Evolutionary conservation across 2,113 vertebrate species (phyloP).

Genomic region (Malurus cyaneus): DNA sequence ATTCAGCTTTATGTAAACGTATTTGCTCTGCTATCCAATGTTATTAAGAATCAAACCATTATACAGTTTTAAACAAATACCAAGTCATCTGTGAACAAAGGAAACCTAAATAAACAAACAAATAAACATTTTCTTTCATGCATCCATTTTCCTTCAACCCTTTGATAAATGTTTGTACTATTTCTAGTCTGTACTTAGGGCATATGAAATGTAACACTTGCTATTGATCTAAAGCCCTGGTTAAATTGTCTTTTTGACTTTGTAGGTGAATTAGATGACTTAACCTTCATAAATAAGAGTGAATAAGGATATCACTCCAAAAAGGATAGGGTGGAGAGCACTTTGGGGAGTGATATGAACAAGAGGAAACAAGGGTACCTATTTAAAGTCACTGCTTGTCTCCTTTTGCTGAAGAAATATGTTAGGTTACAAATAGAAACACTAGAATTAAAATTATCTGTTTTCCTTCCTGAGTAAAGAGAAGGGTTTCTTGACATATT

Average conservation of each 20-base stretch:
- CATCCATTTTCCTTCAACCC: neutral
- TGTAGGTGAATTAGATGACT: neutral
- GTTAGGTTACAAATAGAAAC: slow-evolving; percentile 49
- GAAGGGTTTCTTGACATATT: neutral
- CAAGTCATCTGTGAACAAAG: neutral
- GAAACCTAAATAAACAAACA: neutral
- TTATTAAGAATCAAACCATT: neutral
- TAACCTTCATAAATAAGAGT: slow-evolving; percentile 13
- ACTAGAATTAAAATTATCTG: slow-evolving; percentile 53
- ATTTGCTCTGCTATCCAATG: neutral
- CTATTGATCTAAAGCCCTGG: neutral
- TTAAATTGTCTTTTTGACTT: neutral
- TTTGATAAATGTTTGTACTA: neutral
- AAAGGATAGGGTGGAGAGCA: slow-evolving; percentile 54
- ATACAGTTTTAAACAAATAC: neutral
- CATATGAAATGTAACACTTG: neutral
- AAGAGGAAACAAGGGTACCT: slow-evolving; percentile 45
- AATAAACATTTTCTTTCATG: neutral
- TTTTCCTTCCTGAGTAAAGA: slow-evolving; percentile 41
- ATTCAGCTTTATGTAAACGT: neutral
- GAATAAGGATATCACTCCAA: slow-evolving; percentile 17
- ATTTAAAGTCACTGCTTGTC: slow-evolving; percentile 52
- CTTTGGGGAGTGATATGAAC: neutral
- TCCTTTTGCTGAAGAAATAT: slow-evolving; percentile 49
- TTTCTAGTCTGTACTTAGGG: neutral